Conservation (phyloP, 2,888 invertebrate genomes). For the Nymphalis c-album region DNA sequence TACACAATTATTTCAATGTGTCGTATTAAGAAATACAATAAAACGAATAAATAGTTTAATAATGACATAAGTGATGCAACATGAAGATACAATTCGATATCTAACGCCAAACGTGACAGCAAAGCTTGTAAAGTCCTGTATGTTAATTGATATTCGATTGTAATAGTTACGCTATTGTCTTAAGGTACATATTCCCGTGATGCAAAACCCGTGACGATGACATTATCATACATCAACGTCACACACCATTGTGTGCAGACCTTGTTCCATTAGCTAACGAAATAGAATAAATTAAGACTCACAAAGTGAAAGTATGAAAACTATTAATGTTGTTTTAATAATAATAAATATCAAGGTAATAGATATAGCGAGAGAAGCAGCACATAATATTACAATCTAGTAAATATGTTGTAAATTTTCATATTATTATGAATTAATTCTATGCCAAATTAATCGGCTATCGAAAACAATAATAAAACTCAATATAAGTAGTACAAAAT, state of each 20-base stretch:
- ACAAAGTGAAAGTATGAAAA: constrained; percentile 47
- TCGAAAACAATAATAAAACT: too few relatives aligned
- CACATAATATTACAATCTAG: too few relatives aligned
- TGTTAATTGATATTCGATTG: background rate
- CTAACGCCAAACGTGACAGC: constrained; percentile 2
- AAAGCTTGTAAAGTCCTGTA: background rate
- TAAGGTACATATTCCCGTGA: constrained; percentile 7
- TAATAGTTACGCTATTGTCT: background rate
- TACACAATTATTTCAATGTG: too few relatives aligned
- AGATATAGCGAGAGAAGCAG: too few relatives aligned
- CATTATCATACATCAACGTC: constrained; percentile 26
- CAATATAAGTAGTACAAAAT: too few relatives aligned
- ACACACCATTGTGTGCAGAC: constrained; percentile 44
- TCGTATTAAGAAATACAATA: background rate
- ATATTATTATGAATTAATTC: too few relatives aligned
- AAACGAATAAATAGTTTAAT: background rate
- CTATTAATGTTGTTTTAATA: too few relatives aligned
- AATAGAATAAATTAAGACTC: constrained; percentile 34
- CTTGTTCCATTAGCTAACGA: constrained; percentile 46
- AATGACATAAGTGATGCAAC: constrained; percentile 2
- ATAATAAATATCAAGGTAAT: too few relatives aligned
- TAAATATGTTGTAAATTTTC: too few relatives aligned
- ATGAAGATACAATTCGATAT: background rate
- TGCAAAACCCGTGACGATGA: constrained; percentile 8
- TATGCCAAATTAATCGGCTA: too few relatives aligned